Conservation (phyloP, 2,113 vertebrate genomes). For the Dendrocopos noguchii region DNA sequence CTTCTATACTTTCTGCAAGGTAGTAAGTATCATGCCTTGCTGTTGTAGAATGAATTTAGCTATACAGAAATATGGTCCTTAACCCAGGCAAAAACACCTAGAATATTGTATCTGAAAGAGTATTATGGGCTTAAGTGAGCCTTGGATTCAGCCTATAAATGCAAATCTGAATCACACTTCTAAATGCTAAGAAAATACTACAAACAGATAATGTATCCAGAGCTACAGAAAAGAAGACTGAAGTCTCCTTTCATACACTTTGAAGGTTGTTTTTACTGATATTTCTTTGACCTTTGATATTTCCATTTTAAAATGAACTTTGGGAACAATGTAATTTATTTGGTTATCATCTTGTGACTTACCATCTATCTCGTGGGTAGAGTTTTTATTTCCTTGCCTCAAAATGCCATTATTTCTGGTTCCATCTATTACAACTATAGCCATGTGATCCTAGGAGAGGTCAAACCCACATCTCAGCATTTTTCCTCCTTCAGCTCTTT, state of each 20-base stretch:
- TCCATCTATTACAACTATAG: background rate
- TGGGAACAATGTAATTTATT: conserved; percentile 33
- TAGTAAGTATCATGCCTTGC: background rate
- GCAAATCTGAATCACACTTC: background rate
- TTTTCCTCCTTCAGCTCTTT: conserved; percentile 63
- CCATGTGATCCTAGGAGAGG: conserved; percentile 38
- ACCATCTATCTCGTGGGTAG: conserved; percentile 15
- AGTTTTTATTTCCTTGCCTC: conserved; percentile 37
- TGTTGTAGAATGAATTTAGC: background rate
- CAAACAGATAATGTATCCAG: background rate
- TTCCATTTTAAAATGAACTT: conserved; percentile 35
- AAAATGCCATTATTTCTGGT: conserved; percentile 31
- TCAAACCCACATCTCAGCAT: conserved; percentile 61
- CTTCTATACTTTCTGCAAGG: background rate
- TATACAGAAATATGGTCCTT: background rate
- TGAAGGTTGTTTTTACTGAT: background rate
- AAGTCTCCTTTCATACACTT: background rate
- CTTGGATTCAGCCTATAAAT: background rate
- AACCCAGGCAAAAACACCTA: background rate
- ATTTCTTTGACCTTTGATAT: background rate
- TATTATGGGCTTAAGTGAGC: background rate
- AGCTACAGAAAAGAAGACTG: background rate
- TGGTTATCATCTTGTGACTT: conserved; percentile 46
- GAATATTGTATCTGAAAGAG: background rate
- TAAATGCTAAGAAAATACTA: background rate